Conservation (phyloP, 2,888 invertebrate species). For the Drosophila nr. fundita region DNA sequence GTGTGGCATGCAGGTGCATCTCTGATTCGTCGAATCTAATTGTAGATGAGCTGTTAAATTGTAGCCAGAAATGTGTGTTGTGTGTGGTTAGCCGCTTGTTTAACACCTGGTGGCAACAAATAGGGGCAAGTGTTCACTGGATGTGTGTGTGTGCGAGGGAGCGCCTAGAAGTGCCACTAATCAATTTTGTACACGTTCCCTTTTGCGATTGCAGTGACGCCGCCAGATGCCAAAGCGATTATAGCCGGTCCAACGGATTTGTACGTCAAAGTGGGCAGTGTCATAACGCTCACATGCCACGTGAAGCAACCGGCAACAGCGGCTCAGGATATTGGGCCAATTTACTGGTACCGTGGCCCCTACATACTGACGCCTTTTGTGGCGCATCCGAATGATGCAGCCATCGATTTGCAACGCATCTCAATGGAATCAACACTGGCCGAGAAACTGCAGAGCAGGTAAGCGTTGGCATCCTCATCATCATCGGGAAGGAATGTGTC, state of each 20-base stretch:
- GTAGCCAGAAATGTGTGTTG: conserved; percentile 32
- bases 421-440: conserved; percentile 84
- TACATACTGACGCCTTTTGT: conserved; percentile 84
- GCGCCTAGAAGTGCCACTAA: conserved; percentile 67
- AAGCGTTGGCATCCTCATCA: conserved; percentile 31
- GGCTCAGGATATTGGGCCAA: conserved; percentile 89
- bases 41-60: conserved; percentile 36
- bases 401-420: conserved; percentile 84
- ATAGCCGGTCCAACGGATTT: conserved; percentile 89
- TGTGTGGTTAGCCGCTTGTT: conserved; percentile 32
- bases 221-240: conserved; percentile 89
- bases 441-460: conserved; percentile 90
- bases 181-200: conserved; percentile 66
- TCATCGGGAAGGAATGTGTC: not conserved
- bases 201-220: conserved; percentile 76
- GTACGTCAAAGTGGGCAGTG: conserved; percentile 91
- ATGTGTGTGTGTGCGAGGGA: conserved; percentile 20
- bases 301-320: conserved; percentile 87
- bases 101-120: conserved; percentile 21
- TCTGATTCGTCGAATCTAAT: conserved; percentile 48
- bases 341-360: conserved; percentile 89
- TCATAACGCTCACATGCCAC: conserved; percentile 89
- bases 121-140: not conserved
- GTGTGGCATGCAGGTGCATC: conserved; percentile 33
- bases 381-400: conserved; percentile 83